A percentile compares a stretch with the other conserved stretches of the same genome.
Evolutionary conservation across 2,888 invertebrate species (phyloP).

Genomic region (Drosophila mulleri): DNA sequence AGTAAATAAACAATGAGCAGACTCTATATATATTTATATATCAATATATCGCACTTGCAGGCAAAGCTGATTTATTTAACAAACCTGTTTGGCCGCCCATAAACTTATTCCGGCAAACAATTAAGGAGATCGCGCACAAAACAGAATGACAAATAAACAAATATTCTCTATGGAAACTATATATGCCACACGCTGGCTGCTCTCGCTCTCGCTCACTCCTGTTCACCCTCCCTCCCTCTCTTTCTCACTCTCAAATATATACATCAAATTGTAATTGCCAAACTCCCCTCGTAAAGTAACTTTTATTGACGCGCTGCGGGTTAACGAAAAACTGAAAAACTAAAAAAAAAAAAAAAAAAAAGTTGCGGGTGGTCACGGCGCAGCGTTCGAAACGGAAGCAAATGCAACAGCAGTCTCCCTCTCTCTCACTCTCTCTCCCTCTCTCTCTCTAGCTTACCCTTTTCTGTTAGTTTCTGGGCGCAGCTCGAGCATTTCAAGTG

Average conservation of each 20-base stretch:
- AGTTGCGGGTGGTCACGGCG: conserved; percentile 74
- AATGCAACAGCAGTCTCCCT: conserved; percentile 37
- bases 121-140: conserved; percentile 8
- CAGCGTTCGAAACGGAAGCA: conserved; percentile 49
- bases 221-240: background rate
- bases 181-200: background rate
- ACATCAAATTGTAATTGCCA: conserved; percentile 15
- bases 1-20: too few species aligned
- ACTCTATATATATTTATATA: too few species aligned
- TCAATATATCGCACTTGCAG: background rate
- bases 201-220: background rate
- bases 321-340: conserved; percentile 18
- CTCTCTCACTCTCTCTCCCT: background rate
- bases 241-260: background rate
- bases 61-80: background rate
- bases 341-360: conserved; percentile 39
- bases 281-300: conserved; percentile 31
- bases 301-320: conserved; percentile 68
- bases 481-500: conserved; percentile 72
- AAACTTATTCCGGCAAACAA: background rate
- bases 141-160: conserved; percentile 1
- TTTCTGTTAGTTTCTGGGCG: conserved; percentile 30
- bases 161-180: background rate
- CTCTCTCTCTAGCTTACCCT: background rate
- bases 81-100: background rate